Base-by-base conservation (phyloP, 2,113 vertebrate species). In the Platysternon megacephalum region DNA sequence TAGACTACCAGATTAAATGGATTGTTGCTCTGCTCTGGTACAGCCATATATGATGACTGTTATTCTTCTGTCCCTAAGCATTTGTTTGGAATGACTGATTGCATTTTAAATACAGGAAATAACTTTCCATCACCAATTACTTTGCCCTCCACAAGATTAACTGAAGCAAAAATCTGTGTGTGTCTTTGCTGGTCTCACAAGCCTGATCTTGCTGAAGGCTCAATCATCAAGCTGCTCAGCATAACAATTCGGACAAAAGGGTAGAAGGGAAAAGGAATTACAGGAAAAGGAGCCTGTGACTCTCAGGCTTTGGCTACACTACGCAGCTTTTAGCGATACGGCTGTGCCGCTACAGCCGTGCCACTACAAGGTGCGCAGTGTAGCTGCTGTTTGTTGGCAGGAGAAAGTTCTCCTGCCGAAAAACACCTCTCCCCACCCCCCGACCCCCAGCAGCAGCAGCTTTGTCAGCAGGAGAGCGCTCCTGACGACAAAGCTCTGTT, bases 101-200 rank as follows among this genome's bases (percentile, higher is more conserved):
- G 89, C 86, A 84, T 93, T 35, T 74, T 94, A 94, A 97, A 68
- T 56, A 35, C 86, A 94, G 94, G 96, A 95, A 97, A 93, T 87
- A 94, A 93, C 90, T 93, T 94, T 86, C 90, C 44, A 48, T 87
- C 74, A 79, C 44, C 58, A 61, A 74, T 91, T 52, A 52, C 35
- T 83, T 52, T 85, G 49, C 89, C 46, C 21, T 93, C 17, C 84
- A 44, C 42, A 85, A 90, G 51, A 58, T 0, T 1, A 93, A 88
- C 8, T 93, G 84, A 82, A 94, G 84, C 79, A 52, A 95, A 68
- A 79, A 80, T 94, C 79, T 90, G 83, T 56, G 56, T 58, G 84
- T 42, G 52, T 56, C 82, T 94, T 97, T 82, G 86, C 86, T 79
- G 5, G 49, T 79, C 85, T 91, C 65, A 78, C 49, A n/a, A 49